Evolutionary conservation across 2,888 invertebrate species (phyloP).

Genomic region (Pollenia amentaria): DNA sequence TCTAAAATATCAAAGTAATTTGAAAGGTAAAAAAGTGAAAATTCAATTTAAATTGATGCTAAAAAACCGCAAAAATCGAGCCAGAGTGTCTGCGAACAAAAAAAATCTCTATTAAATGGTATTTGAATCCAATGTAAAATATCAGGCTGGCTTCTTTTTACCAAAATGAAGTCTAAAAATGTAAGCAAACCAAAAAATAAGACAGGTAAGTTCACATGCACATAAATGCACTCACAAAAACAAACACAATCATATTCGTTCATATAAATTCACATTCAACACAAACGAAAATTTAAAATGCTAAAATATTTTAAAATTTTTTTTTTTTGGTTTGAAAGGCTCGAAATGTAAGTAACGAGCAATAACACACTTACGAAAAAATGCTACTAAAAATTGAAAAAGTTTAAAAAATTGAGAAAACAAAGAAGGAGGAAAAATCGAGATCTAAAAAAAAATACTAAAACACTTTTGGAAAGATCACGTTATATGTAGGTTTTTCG

Average conservation of each 20-base stretch:
- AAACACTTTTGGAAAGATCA: constrained; percentile 56
- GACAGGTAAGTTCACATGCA: constrained; percentile 22
- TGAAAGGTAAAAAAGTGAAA: constrained; percentile 77
- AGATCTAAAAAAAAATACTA: constrained; percentile 21
- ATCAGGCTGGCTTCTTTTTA: constrained; percentile 13
- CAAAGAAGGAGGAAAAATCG: constrained; percentile 45
- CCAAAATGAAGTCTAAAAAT: background rate
- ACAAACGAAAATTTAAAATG: constrained; percentile 57
- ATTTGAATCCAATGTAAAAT: constrained; percentile 59
- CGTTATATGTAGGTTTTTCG: constrained; percentile 29
- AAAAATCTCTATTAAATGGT: constrained; percentile 78
- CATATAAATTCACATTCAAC: constrained; percentile 16
- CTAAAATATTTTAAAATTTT: constrained; percentile 29
- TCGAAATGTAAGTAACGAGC: constrained; percentile 17
- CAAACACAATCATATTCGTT: constrained; percentile 46
- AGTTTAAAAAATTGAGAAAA: constrained; percentile 80
- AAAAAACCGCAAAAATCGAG: constrained; percentile 74
- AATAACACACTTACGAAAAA: constrained; percentile 28
- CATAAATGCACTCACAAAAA: constrained; percentile 29
- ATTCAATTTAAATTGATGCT: constrained; percentile 83
- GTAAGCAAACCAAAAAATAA: background rate
- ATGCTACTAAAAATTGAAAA: constrained; percentile 73
- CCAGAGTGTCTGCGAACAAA: constrained; percentile 76
- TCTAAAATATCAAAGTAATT: constrained; percentile 21
- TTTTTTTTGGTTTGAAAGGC: constrained; percentile 8